Evolutionary conservation across 1,140 invertebrate species (phyloP), one percentile per base, ranked within the genome.

Genomic region (Drosophila pruinosa): DNA sequence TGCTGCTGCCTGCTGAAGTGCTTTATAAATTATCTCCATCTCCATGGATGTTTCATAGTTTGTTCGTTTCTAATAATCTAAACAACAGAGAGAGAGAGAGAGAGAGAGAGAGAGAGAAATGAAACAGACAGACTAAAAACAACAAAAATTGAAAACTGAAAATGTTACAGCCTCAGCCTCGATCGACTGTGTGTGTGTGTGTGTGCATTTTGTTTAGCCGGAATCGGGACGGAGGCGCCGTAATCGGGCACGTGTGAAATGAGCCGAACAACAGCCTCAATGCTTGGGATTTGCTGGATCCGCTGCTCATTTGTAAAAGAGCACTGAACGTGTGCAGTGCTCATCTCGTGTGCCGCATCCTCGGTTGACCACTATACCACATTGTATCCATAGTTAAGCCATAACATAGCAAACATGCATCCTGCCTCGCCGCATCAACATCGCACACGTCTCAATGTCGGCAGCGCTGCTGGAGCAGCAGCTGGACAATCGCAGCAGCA

Each of bases 11-110:
- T 41, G 52, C 58, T 76, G 76, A 86, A 85, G 76, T 77, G 77
- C 41, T 79, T 80, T 85, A 85, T 85, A 86, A 81, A 86, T 85
- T 78, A 85, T 80, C 80, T 81, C 54, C 77, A 77, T 50, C 59
- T 74, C 54, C 61, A 48, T 41, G 31, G 57, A 38, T 4, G 15
- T 41, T 75, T 68, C 39, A 47, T 76, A 67, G 76, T 58, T 73
- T 69, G 81, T 85, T 86, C 73, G 64, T 86, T 80, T 80, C 59
- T 53, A 57, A 76, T 80, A 80, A 77, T 77, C 79, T 86, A 86
- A 86, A 85, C 80, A 85, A 86, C 68, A 78, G 52, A 53, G 43
- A 58, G 57, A 69, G n/a, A n/a, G n/a, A n/a, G n/a, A n/a, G n/a
- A n/a, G n/a, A n/a, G n/a, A n/a, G n/a, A n/a, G n/a, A n/a, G n/a